These are phyloP conservation scores for Podargus strigoides DNA, from an alignment of 2,797 vertebrate genomes.

Conservation along the genomic window DNA sequence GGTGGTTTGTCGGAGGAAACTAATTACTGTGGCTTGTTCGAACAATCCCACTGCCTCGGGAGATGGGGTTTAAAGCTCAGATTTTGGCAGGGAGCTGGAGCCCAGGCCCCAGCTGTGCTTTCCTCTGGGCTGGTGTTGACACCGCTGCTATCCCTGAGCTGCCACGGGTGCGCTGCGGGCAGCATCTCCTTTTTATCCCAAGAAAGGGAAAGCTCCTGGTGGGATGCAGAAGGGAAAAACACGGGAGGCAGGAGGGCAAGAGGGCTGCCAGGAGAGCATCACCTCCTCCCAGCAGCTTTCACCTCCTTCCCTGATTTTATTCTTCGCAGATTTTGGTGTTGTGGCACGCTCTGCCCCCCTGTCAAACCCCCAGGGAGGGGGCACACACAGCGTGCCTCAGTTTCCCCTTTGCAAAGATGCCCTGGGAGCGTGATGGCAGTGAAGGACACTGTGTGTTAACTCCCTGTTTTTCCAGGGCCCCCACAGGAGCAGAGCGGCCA, in stretches of 20 bases:
- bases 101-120: constrained; percentile 20
- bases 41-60: constrained; percentile 31
- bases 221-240: not conserved
- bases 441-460: accelerated
- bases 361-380: accelerated
- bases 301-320: not conserved
- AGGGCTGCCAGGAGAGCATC: not conserved
- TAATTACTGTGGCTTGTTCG: constrained; percentile 47
- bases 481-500: not conserved
- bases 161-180: not conserved
- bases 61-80: constrained; percentile 18
- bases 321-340: accelerated
- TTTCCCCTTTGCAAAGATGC: not conserved
- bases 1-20: not conserved
- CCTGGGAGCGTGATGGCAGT: not conserved
- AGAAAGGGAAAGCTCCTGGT: not conserved
- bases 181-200: not conserved
- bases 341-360: accelerated
- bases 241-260: not conserved
- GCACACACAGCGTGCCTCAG: not conserved
- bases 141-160: not conserved
- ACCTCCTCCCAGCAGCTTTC: not conserved
- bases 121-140: not conserved
- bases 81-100: not conserved
- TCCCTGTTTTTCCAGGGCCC: not conserved